Percentiles rank a stretch among this genome's conserved stretches.
phyloP scores from a whole-genome alignment of 2,113 vertebrate genomes.

The Carassius auratus region DNA sequence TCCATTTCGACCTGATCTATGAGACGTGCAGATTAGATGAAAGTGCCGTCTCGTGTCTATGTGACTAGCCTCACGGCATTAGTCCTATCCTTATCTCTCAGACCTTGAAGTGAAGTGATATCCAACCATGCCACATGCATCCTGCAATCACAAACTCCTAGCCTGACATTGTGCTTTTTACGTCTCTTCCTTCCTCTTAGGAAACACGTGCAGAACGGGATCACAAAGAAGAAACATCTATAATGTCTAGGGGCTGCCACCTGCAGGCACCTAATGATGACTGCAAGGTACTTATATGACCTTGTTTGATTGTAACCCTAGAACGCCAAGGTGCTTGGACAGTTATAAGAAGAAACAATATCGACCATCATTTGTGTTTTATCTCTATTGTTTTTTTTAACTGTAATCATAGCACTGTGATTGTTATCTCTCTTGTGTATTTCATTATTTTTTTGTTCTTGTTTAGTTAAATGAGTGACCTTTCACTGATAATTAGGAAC shows the following conservation, averaged over 20 bases:
- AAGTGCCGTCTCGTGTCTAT: conserved; percentile 51
- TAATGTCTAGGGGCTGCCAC: conserved; percentile 70
- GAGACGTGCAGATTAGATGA: conserved; percentile 52
- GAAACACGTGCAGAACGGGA: conserved; percentile 83
- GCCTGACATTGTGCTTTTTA: not conserved
- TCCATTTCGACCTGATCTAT: conserved; percentile 4
- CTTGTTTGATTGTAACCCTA: conserved; percentile 40
- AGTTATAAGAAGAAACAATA: conserved; percentile 12
- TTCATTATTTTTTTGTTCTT: conserved; percentile 32
- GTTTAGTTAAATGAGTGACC: not conserved
- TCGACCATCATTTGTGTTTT: conserved; percentile 30
- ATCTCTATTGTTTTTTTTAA: not conserved
- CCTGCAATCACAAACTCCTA: conserved; percentile 13
- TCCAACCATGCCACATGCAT: conserved; percentile 46
- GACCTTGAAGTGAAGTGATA: conserved; percentile 72
- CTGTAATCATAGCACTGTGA: conserved; percentile 72
- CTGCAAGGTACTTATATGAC: conserved; percentile 58
- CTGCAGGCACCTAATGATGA: conserved; percentile 63
- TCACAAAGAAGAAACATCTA: conserved; percentile 84
- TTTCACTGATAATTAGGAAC: not conserved
- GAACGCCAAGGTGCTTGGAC: conserved; percentile 19
- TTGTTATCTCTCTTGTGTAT: conserved; percentile 62
- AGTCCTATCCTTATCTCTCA: conserved; percentile 58
- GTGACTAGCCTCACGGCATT: conserved; percentile 50
- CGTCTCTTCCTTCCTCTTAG: conserved; percentile 52